Conservation (phyloP, 2,113 vertebrate species). For the Hymenochirus boettgeri region DNA sequence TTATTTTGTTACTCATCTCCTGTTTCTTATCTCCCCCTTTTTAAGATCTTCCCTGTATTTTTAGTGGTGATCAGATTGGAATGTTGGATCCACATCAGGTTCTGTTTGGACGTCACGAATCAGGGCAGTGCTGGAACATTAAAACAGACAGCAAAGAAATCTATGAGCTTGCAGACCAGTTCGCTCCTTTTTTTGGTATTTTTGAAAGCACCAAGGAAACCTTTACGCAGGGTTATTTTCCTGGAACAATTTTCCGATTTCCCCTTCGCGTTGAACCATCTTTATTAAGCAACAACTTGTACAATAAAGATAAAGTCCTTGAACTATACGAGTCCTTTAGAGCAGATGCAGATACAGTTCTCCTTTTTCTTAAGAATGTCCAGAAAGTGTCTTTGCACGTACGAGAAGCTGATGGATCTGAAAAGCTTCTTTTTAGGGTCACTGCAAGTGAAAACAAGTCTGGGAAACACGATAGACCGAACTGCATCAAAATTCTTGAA, state of each 20-base stretch:
- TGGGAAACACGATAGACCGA: conserved; percentile 74
- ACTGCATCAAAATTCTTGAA: conserved; percentile 77
- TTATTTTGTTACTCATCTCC: too few species aligned
- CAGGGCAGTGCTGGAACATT: conserved; percentile 96
- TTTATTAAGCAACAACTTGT: conserved; percentile 86
- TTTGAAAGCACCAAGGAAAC: conserved; percentile 88
- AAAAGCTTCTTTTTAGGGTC: conserved; percentile 85
- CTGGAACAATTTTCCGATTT: conserved; percentile 95
- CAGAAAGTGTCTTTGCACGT: conserved; percentile 85
- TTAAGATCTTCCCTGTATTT: conserved; percentile 95
- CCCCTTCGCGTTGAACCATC: conserved; percentile 87
- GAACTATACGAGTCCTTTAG: conserved; percentile 95
- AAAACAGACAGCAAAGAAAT: conserved; percentile 90
- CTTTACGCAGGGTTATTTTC: conserved; percentile 76
- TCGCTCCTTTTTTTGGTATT: conserved; percentile 84
- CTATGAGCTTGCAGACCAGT: conserved; percentile 82
- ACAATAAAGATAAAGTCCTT: conserved; percentile 90
- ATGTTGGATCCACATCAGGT: conserved; percentile 95
- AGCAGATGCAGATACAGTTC: conserved; percentile 89
- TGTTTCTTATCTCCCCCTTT: conserved; percentile 39
- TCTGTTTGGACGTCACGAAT: conserved; percentile 89
- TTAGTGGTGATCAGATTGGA: conserved; percentile 95
- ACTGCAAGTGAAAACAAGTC: conserved; percentile 74
- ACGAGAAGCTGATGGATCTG: conserved; percentile 80
- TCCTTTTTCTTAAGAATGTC: conserved; percentile 92